Percentiles rank a stretch among this genome's conserved stretches.
These are phyloP conservation scores for Platycnemis pennipes DNA, from an alignment of 2,888 invertebrate species.

Conservation along the genomic window DNA sequence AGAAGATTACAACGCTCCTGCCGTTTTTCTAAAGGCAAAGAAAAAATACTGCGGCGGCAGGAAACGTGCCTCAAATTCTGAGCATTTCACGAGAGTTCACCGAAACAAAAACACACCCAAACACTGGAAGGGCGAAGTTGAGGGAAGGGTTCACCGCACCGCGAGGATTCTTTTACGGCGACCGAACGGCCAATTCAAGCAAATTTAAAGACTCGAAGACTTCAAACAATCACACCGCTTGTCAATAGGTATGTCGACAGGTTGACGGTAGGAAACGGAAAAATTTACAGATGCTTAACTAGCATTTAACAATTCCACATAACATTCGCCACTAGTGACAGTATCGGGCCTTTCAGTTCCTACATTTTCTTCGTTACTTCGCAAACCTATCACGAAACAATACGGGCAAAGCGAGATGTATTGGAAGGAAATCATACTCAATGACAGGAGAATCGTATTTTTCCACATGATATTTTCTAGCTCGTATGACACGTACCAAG, in stretches of 20 bases:
- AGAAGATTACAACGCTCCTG: neutral
- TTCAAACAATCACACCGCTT: neutral
- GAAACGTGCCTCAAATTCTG: neutral
- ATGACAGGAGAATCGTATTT: too few relatives aligned
- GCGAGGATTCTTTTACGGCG: neutral
- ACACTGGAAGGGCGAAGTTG: neutral
- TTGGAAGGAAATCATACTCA: too few relatives aligned
- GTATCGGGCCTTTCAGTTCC: too few relatives aligned
- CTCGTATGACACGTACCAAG: too few relatives aligned
- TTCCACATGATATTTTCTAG: too few relatives aligned
- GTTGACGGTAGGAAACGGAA: too few relatives aligned
- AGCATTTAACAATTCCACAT: too few relatives aligned
- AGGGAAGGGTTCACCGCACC: neutral
- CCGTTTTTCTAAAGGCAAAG: neutral
- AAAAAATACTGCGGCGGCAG: neutral
- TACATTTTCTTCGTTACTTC: too few relatives aligned
- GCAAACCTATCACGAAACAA: too few relatives aligned
- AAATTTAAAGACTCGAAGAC: neutral
- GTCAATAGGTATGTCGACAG: neutral
- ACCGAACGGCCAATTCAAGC: neutral
- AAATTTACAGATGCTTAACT: too few relatives aligned
- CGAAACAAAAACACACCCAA: neutral
- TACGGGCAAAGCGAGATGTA: too few relatives aligned
- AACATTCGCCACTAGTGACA: too few relatives aligned
- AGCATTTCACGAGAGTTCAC: neutral